Conservation (phyloP, 2,797 vertebrate species). For the Hafferia zeledoni region DNA sequence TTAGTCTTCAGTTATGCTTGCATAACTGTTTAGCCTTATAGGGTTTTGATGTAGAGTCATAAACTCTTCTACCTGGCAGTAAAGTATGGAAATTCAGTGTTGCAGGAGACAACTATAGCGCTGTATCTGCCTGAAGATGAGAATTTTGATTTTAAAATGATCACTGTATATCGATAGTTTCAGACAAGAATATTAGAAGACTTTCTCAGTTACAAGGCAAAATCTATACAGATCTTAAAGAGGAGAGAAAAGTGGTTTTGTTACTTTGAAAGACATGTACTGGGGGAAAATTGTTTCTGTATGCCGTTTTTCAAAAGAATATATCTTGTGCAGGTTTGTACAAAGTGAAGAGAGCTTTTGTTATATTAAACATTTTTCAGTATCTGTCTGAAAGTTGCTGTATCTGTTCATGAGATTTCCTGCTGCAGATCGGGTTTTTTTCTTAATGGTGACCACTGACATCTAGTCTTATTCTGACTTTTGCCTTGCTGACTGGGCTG, state of each 20-base stretch:
- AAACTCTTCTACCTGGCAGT: not conserved
- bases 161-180: not conserved
- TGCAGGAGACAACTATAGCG: not conserved
- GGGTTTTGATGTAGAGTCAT: not conserved
- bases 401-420: slow-evolving; percentile 38
- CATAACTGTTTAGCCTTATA: not conserved
- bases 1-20: not conserved
- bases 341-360: not conserved
- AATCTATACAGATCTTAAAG: not conserved
- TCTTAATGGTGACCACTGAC: slow-evolving; percentile 67
- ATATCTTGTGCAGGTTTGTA: not conserved
- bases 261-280: not conserved
- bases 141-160: not conserved
- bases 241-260: not conserved
- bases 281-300: not conserved
- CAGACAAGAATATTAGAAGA: not conserved
- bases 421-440: slow-evolving; percentile 58
- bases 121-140: not conserved
- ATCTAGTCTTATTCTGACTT: slow-evolving; percentile 71
- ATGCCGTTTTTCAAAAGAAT: not conserved
- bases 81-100: not conserved
- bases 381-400: not conserved
- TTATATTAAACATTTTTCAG: not conserved
- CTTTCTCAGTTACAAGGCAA: not conserved
- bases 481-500: slow-evolving; percentile 76